Percentiles rank a stretch among this genome's conserved stretches.
These are phyloP conservation scores for Bugulina stolonifera DNA, from an alignment of 2,888 invertebrate species.

Conservation along the genomic window DNA sequence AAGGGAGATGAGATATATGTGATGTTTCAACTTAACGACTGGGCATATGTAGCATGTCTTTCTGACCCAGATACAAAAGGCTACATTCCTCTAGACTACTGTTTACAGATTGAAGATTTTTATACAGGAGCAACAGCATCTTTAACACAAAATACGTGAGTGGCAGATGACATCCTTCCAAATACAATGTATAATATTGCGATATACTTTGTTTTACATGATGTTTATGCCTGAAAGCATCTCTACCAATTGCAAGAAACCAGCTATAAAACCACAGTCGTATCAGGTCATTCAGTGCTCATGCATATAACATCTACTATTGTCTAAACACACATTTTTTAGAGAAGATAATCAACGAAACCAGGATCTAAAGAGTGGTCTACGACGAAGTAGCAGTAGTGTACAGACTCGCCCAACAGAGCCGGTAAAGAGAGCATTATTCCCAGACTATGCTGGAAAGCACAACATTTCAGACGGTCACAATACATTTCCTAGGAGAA, in stretches of 20 bases:
- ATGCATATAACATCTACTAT: too few species aligned
- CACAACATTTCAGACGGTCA: background rate
- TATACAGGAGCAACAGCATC: background rate
- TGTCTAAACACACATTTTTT: too few species aligned
- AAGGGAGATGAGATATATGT: constrained; percentile 25
- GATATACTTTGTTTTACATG: too few species aligned
- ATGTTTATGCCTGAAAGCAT: too few species aligned
- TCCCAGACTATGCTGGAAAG: background rate
- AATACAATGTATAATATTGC: too few species aligned
- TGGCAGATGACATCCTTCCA: too few species aligned
- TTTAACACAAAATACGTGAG: background rate
- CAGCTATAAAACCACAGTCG: too few species aligned
- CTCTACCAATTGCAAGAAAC: too few species aligned
- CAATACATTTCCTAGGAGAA: background rate
- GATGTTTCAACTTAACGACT: constrained; percentile 20
- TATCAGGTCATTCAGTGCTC: too few species aligned
- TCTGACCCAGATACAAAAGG: background rate
- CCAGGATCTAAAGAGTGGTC: background rate
- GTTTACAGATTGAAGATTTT: constrained; percentile 10
- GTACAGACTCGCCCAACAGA: background rate
- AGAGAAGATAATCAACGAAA: too few species aligned
- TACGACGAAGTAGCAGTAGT: background rate
- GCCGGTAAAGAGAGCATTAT: background rate
- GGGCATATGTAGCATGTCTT: constrained; percentile 25
- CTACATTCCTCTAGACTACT: constrained; percentile 24